These are phyloP conservation scores for Balaeniceps rex DNA, from an alignment of 2,113 vertebrate species.

Conservation along the genomic window DNA sequence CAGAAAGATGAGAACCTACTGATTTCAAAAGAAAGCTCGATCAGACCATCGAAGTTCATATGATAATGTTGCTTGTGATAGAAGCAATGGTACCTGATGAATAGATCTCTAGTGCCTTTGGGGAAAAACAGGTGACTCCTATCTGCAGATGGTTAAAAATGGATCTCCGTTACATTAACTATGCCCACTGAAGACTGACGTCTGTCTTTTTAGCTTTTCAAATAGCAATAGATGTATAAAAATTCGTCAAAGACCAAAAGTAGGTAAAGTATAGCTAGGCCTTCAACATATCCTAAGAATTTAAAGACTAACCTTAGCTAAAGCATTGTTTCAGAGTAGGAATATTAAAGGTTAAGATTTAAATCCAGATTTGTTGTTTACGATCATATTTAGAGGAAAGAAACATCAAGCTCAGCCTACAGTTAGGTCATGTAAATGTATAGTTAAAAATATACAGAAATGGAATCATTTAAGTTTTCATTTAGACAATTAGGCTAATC, in stretches of 20 bases:
- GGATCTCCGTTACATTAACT: background rate
- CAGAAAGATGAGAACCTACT: background rate
- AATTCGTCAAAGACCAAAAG: background rate
- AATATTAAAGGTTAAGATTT: background rate
- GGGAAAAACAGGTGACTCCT: background rate
- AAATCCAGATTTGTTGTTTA: background rate
- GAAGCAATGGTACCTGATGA: background rate
- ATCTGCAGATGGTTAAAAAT: background rate
- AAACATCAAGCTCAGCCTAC: background rate
- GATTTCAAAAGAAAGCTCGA: background rate
- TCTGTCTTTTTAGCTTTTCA: background rate
- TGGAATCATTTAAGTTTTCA: background rate
- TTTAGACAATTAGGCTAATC: background rate
- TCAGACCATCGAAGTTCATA: background rate
- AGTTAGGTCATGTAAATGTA: background rate
- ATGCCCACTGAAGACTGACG: background rate
- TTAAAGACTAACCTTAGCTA: background rate
- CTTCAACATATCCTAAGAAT: background rate
- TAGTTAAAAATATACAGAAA: background rate
- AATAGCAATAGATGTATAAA: background rate
- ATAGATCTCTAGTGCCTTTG: background rate
- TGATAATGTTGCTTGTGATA: background rate
- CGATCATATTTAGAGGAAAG: background rate
- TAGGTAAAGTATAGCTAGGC: background rate
- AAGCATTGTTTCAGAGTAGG: background rate